Base-by-base conservation (phyloP, 1,140 invertebrate genomes). In the Sycobia sp. region DNA sequence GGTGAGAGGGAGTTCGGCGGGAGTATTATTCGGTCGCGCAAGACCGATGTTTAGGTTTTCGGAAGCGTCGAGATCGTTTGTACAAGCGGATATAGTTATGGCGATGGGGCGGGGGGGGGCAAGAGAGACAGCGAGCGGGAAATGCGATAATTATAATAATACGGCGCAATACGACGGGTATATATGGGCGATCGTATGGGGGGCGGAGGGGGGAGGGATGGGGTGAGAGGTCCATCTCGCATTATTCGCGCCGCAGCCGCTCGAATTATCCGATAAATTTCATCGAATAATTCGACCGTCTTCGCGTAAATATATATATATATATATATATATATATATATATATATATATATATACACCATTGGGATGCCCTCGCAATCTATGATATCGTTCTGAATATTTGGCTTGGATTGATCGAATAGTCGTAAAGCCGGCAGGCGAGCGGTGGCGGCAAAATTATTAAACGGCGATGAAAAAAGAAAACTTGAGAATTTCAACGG, bases 271-370 rank as follows among this genome's bases (percentile, higher is more conserved):
- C 22, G 14, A 27, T 27, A 27, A 47, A 47, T 27, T 47, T 13
- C 22, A 47, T 47, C 44, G 25, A 47, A 47, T 47, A 47, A 47
- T 47, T 47, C 44, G n/a, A n/a, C n/a, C n/a, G n/a, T n/a, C n/a
- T n/a, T n/a, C n/a, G n/a, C 8, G n/a, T n/a, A n/a, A n/a, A n/a
- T n/a, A n/a, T n/a, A n/a, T n/a, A n/a, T n/a, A n/a, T n/a, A n/a
- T n/a, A n/a, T n/a, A n/a, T n/a, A n/a, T n/a, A n/a, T n/a, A n/a
- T n/a, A n/a, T n/a, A n/a, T n/a, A n/a, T n/a, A n/a, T n/a, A n/a
- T n/a, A n/a, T n/a, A n/a, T n/a, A n/a, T n/a, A n/a, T n/a, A n/a
- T n/a, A n/a, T n/a, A n/a, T n/a, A n/a, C n/a, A n/a, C n/a, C n/a
- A n/a, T n/a, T n/a, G n/a, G n/a, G n/a, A n/a, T n/a, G n/a, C n/a